phyloP scores from a whole-genome alignment of 2,113 vertebrate genomes.

The Callospermophilus lateralis region DNA sequence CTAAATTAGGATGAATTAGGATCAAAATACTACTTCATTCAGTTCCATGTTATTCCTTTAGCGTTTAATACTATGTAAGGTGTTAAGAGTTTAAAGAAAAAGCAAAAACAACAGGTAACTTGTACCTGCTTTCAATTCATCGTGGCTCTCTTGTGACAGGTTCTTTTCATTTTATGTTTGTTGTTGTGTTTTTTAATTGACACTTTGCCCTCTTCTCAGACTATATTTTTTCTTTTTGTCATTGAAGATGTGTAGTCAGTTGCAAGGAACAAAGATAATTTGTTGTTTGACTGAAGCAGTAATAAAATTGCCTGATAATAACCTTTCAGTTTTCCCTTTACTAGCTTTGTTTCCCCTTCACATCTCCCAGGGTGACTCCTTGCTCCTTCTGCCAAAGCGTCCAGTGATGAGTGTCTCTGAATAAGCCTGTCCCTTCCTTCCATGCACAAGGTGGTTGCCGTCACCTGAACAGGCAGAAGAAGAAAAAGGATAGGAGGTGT shows the following conservation, averaged over 20 bases:
- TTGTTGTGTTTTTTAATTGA: constrained; percentile 37
- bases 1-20: not conserved
- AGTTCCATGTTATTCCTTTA: constrained; percentile 39
- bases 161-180: constrained; percentile 30
- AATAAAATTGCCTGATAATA: constrained; percentile 61
- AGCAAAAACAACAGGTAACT: not conserved
- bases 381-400: constrained; percentile 36
- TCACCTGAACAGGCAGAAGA: constrained; percentile 43
- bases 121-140: constrained; percentile 55
- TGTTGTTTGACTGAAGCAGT: constrained; percentile 59
- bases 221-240: constrained; percentile 26
- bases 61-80: constrained; percentile 3
- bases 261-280: constrained; percentile 60
- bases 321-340: constrained; percentile 1
- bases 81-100: not conserved
- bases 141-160: not conserved
- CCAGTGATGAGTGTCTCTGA: constrained; percentile 32
- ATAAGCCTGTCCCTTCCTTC: constrained; percentile 56
- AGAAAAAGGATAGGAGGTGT: constrained; percentile 31
- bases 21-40: not conserved
- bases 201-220: not conserved
- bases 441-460: constrained; percentile 16
- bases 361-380: not conserved
- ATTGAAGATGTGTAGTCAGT: constrained; percentile 40
- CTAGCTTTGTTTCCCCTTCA: not conserved